Evolutionary conservation across 1,140 invertebrate genomes (phyloP).

Genomic region (Heliconius himera): DNA sequence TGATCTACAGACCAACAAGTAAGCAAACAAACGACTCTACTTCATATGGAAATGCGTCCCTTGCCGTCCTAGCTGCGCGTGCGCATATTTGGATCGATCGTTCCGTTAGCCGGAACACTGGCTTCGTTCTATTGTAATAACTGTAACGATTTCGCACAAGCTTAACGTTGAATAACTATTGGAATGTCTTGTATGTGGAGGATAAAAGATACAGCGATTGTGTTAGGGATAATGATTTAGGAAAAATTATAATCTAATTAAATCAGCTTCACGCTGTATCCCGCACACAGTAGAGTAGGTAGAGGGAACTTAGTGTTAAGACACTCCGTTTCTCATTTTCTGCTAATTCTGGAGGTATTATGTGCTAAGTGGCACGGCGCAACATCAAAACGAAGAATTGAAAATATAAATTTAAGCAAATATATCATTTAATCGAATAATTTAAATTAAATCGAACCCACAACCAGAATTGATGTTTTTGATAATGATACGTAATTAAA

Average conservation of each 20-base stretch:
- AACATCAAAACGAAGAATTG: too few relatives aligned
- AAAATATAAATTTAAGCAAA: too few relatives aligned
- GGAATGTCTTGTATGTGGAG: not conserved
- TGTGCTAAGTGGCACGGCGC: too few relatives aligned
- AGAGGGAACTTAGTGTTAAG: too few relatives aligned
- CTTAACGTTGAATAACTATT: not conserved
- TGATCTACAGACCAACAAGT: not conserved
- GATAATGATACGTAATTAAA: too few relatives aligned
- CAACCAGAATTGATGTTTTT: not conserved
- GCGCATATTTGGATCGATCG: constrained; percentile 31
- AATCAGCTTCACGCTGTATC: too few relatives aligned
- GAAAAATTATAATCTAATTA: too few relatives aligned
- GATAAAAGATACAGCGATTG: constrained; percentile 2
- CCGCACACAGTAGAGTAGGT: too few relatives aligned
- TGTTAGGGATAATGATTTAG: not conserved
- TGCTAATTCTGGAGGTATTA: too few relatives aligned
- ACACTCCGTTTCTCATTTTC: too few relatives aligned
- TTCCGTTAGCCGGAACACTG: constrained; percentile 38
- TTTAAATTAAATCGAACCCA: too few relatives aligned
- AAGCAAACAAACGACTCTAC: constrained; percentile 24
- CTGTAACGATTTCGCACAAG: constrained; percentile 29
- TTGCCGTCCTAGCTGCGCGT: constrained; percentile 32
- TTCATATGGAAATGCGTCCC: constrained; percentile 35
- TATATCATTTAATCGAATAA: too few relatives aligned
- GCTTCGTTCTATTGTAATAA: constrained; percentile 30